Evolutionary conservation across 2,797 vertebrate species (phyloP).

Genomic region (Dicrostonyx torquatus): DNA sequence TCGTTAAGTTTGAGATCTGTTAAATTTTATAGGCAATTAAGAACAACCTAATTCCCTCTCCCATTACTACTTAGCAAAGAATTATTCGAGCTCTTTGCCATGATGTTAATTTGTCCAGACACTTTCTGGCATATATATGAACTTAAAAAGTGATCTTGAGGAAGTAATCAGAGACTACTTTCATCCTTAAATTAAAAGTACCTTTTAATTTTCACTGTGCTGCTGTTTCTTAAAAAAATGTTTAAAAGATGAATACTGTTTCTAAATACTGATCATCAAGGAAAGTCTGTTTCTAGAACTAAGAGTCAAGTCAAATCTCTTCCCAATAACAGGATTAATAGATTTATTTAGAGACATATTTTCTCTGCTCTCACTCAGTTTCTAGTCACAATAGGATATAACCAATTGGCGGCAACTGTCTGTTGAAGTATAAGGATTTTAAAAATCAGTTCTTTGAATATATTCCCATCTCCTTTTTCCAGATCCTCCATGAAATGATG

Average conservation of each 20-base stretch:
- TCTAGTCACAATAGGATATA: neutral
- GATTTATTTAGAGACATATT: neutral
- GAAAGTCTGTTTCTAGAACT: neutral
- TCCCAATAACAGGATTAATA: neutral
- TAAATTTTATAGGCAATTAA: constrained; percentile 71
- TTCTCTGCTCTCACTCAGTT: neutral
- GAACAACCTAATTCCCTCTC: constrained; percentile 8
- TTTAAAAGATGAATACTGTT: constrained; percentile 30
- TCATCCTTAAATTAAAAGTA: constrained; percentile 53
- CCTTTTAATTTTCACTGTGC: neutral
- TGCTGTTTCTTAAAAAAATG: neutral
- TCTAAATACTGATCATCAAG: neutral
- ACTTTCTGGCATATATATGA: constrained; percentile 71
- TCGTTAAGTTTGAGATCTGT: constrained; percentile 53
- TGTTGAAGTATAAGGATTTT: neutral
- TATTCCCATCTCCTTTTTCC: neutral
- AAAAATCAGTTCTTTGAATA: neutral
- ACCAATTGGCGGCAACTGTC: neutral
- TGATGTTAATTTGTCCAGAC: constrained; percentile 74
- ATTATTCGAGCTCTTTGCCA: constrained; percentile 68
- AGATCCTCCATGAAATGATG: constrained; percentile 99
- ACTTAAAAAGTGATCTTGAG: constrained; percentile 47
- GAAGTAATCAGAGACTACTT: constrained; percentile 68
- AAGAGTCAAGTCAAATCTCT: neutral
- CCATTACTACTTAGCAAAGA: constrained; percentile 55